These are phyloP conservation scores for Astropecten irregularis DNA, from an alignment of 53 echinoderm and acorn worm species.

Conservation along the genomic window DNA sequence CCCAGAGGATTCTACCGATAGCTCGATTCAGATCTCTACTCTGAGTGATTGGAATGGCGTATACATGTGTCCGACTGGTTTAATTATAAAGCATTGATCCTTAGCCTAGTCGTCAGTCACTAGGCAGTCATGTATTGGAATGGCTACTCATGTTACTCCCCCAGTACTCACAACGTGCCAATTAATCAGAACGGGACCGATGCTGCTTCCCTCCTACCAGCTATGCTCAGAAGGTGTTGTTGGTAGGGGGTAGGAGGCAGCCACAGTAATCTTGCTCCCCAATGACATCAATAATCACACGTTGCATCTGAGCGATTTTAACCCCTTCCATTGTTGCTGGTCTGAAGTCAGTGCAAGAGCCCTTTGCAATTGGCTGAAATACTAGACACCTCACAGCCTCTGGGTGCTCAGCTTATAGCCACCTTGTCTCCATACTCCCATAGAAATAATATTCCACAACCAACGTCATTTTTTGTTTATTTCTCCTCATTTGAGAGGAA, in stretches of 20 bases:
- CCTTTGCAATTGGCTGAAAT: conserved; percentile 18
- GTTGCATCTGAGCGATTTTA: conserved; percentile 16
- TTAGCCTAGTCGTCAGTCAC: not conserved
- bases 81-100: conserved; percentile 45
- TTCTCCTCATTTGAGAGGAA: conserved; percentile 12
- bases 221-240: no score
- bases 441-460: no score
- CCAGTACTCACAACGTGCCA: not conserved
- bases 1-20: conserved; percentile 1
- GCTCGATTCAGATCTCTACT: conserved; percentile 3
- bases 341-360: no score
- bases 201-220: no score
- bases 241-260: no score
- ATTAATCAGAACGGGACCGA: conserved; percentile 45
- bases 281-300: not conserved
- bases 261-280: not conserved
- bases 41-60: conserved; percentile 6
- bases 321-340: conserved; percentile 6
- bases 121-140: conserved; percentile 3
- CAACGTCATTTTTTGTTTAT: conserved; percentile 35
- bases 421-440: conserved; percentile 21
- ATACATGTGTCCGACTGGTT: conserved; percentile 23
- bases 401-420: not conserved
- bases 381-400: not conserved
- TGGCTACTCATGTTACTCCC: conserved; percentile 13